Base-by-base conservation (phyloP, 2,113 vertebrate genomes). In the Oriolus oriolus region DNA sequence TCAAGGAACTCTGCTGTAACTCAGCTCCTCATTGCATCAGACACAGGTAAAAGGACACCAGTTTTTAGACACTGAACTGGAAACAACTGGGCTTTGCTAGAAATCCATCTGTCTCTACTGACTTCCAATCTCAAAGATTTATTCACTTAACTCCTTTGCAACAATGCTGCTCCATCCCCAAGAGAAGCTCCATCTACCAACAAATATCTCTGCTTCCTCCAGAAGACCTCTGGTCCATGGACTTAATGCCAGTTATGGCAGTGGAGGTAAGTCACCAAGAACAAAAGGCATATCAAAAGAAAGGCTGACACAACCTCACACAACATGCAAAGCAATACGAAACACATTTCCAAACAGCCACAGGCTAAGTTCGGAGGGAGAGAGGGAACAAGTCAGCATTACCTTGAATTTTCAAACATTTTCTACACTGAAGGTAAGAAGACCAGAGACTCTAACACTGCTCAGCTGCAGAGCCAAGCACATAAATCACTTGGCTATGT, bases 21-120 rank as follows among this genome's bases (percentile, higher is more conserved):
- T 73, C 56, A 44, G 82, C 18, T 94, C 35, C 66, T 89, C 84
- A 41, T 77, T 93, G 76, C 79, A 90, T 92, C 79, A 95, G 76
- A 64, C 6, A 49, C 42, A 84, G 52, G 64, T 90, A 86, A 86
- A 86, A 64, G 44, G 41, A 81, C 14, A 41, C 19, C 35, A 23
- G 42, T 30, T 64, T 88, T 80, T 19, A 83, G 37, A 68, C 39
- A 28, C 3, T 1, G 1, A 82, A 52, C 30, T 61, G 52, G 31
- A 77, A 27, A 10, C 35, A 91, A 74, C 17, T 68, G 54, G 27
- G 47, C 57, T 74, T 80, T 27, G 13, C 31, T 54, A 66, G n/a
- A 69, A 50, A 83, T 63, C 53, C 7, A 1, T 75, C 69, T 76
- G 10, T 70, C 47, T 79, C 54, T 24, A 82, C 35, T n/a, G 39